phyloP scores from a whole-genome alignment of 2,888 invertebrate species.

The Labia minor region DNA sequence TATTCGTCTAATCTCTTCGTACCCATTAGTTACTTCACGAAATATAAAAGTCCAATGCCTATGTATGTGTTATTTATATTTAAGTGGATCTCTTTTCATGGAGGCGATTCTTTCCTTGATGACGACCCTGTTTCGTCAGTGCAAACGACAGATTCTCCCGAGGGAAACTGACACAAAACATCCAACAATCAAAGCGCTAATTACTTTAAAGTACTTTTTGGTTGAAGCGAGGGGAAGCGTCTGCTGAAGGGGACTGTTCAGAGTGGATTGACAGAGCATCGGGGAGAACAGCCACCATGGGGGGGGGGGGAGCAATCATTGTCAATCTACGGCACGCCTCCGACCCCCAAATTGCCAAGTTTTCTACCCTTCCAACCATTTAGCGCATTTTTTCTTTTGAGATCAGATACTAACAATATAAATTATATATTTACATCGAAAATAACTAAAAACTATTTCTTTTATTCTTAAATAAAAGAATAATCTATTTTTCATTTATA shows the following conservation, averaged over 20 bases:
- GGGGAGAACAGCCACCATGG: background rate
- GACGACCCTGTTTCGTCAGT: background rate
- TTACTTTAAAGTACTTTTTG: constrained; percentile 36
- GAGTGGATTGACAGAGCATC: background rate
- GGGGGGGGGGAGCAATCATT: background rate
- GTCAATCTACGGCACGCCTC: background rate
- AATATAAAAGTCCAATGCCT: too few species aligned
- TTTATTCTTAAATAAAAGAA: too few species aligned
- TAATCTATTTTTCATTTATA: too few species aligned
- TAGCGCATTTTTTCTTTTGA: background rate
- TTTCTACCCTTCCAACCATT: background rate
- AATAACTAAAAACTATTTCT: too few species aligned
- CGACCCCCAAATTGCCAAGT: background rate
- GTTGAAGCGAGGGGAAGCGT: background rate
- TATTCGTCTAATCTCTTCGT: background rate
- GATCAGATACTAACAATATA: too few species aligned
- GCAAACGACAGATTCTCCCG: constrained; percentile 17
- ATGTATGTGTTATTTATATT: too few species aligned
- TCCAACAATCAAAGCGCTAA: constrained; percentile 36
- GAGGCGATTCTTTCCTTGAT: background rate
- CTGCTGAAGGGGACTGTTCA: background rate
- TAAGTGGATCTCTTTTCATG: background rate
- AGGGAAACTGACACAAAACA: constrained; percentile 26
- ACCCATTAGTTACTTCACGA: background rate
- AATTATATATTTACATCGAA: too few species aligned